A percentile compares a stretch with the other conserved stretches of the same genome.
phyloP scores from a whole-genome alignment of 2,797 vertebrate species.

The Liparis tanakae region DNA sequence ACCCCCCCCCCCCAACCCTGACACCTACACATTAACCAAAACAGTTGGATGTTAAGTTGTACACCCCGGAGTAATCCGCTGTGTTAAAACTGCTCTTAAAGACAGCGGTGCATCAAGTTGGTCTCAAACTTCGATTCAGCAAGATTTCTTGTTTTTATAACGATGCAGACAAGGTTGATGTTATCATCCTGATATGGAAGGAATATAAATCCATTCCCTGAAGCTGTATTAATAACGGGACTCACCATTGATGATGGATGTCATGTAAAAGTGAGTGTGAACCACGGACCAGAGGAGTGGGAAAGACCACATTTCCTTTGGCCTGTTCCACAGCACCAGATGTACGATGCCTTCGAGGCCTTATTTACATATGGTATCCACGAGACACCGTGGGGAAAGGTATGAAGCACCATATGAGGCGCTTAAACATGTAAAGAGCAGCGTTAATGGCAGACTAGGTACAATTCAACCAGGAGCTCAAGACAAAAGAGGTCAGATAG shows the following conservation, averaged over 20 bases:
- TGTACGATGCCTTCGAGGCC: conserved; percentile 67
- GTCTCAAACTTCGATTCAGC: not conserved
- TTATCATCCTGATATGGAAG: not conserved
- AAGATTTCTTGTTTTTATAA: not conserved
- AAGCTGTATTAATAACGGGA: not conserved
- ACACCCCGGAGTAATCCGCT: conserved; percentile 30
- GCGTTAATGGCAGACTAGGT: conserved; percentile 80
- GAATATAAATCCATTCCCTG: not conserved
- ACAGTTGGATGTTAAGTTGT: conserved; percentile 58
- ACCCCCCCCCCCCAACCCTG: conserved; percentile 52
- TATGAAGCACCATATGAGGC: conserved; percentile 73
- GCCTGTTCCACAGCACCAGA: conserved; percentile 48
- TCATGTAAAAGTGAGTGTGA: conserved; percentile 45
- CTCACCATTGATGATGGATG: not conserved
- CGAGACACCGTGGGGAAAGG: conserved; percentile 61
- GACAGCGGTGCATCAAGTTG: not conserved
- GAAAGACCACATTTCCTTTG: conserved; percentile 25
- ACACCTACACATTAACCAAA: conserved; percentile 72
- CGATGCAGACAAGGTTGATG: not conserved
- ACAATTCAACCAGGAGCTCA: conserved; percentile 71
- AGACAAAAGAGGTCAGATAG: conserved; percentile 76
- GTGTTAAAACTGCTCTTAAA: not conserved
- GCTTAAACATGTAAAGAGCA: conserved; percentile 71
- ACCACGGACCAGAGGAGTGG: conserved; percentile 2
- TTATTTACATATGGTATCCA: conserved; percentile 77